A percentile compares a stretch with the other conserved stretches of the same genome.
phyloP scores from a whole-genome alignment of 2,888 invertebrate genomes.

The Thereva unica region DNA sequence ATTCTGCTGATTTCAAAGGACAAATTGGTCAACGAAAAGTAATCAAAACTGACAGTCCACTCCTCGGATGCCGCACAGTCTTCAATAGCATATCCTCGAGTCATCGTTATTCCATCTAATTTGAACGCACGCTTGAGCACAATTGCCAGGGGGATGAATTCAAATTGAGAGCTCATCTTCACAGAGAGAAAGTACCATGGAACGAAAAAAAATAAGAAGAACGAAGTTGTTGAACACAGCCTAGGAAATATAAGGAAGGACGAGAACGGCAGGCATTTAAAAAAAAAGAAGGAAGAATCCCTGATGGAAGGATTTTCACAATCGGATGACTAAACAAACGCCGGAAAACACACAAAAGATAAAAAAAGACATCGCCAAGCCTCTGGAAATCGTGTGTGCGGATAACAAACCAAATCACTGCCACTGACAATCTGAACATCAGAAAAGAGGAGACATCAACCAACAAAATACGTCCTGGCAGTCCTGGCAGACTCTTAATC shows the following conservation, averaged over 20 bases:
- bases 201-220: slow-evolving; percentile 17
- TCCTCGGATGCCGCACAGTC: too few species aligned
- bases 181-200: slow-evolving; percentile 14
- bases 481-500: slow-evolving; percentile 41
- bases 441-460: slow-evolving; percentile 36
- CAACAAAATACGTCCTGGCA: slow-evolving; percentile 36
- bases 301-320: slow-evolving; percentile 40
- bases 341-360: neutral
- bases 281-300: too few species aligned
- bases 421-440: slow-evolving; percentile 42
- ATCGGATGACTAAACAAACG: slow-evolving; percentile 39
- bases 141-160: slow-evolving; percentile 22
- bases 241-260: slow-evolving; percentile 10
- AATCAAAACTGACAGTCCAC: too few species aligned
- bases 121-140: slow-evolving; percentile 28
- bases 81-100: too few species aligned
- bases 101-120: neutral
- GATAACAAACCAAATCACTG: slow-evolving; percentile 41
- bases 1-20: too few species aligned
- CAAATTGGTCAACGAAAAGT: too few species aligned
- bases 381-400: slow-evolving; percentile 4
- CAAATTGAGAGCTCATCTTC: slow-evolving; percentile 27
- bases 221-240: slow-evolving; percentile 5
- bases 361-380: slow-evolving; percentile 35
- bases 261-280: slow-evolving; percentile 5